Conservation (phyloP, 2,113 vertebrate species). For the Pyrgilauda ruficollis region DNA sequence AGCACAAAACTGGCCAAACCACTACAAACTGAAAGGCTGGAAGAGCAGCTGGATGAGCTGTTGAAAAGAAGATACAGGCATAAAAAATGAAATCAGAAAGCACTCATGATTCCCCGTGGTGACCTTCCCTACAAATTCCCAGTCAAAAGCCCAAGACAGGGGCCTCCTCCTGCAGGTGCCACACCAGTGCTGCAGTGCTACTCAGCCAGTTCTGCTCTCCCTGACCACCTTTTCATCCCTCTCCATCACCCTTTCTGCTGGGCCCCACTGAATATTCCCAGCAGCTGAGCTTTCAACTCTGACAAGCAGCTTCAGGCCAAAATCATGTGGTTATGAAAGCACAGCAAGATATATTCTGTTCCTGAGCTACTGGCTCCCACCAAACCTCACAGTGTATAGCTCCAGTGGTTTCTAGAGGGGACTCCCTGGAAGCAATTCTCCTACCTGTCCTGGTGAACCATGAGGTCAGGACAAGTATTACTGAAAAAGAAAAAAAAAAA, state of each 20-base stretch:
- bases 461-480: background rate
- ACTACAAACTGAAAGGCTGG: background rate
- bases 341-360: background rate
- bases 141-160: background rate
- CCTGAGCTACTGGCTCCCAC: background rate
- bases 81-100: background rate
- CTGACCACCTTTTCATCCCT: background rate
- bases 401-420: background rate
- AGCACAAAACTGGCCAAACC: background rate
- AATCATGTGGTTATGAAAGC: background rate
- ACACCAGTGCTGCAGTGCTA: background rate
- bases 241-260: background rate
- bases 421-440: background rate
- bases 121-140: background rate
- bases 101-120: rapidly evolving
- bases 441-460: background rate
- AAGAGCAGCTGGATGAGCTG: background rate
- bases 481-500: background rate
- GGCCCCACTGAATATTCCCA: background rate
- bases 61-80: background rate
- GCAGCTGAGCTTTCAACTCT: background rate
- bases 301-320: background rate
- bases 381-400: background rate
- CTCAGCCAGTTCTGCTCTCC: background rate
- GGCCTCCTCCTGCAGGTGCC: background rate